A percentile compares a stretch with the other conserved stretches of the same genome.
Conservation (phyloP, 2,113 vertebrate genomes). For the Tetrao urogallus region DNA sequence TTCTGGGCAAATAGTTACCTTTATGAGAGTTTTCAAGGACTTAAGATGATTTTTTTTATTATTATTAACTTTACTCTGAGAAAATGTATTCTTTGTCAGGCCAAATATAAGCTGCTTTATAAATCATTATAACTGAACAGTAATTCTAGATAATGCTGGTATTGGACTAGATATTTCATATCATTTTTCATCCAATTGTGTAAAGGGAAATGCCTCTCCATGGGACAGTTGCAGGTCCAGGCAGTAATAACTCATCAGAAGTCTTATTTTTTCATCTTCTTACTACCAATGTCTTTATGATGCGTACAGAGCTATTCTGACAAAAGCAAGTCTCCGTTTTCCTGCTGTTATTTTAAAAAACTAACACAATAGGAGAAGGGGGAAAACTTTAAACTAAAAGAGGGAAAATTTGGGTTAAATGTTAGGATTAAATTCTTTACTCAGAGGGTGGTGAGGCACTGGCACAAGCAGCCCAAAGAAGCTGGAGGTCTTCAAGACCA, state of each 20-base stretch:
- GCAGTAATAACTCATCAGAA: neutral
- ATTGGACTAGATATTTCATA: neutral
- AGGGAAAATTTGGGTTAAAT: no score
- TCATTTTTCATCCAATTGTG: neutral
- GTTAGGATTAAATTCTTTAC: no score
- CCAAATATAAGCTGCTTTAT: neutral
- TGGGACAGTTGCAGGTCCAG: neutral
- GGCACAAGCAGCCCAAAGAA: no score
- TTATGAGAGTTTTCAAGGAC: slow-evolving; percentile 24
- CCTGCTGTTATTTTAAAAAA: neutral
- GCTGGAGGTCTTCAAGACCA: no score
- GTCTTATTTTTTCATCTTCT: neutral
- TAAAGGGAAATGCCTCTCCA: neutral
- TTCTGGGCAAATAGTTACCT: slow-evolving; percentile 42
- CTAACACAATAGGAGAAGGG: neutral
- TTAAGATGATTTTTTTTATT: neutral
- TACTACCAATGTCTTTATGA: neutral
- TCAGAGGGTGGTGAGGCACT: no score
- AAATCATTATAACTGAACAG: neutral
- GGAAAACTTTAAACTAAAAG: no score
- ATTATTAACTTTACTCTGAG: neutral
- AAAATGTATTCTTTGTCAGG: slow-evolving; percentile 29
- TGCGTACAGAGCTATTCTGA: neutral
- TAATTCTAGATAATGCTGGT: neutral
- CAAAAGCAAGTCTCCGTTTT: neutral